Evolutionary conservation across 2,888 invertebrate species (phyloP).

Genomic region (Thymelicus acteon): DNA sequence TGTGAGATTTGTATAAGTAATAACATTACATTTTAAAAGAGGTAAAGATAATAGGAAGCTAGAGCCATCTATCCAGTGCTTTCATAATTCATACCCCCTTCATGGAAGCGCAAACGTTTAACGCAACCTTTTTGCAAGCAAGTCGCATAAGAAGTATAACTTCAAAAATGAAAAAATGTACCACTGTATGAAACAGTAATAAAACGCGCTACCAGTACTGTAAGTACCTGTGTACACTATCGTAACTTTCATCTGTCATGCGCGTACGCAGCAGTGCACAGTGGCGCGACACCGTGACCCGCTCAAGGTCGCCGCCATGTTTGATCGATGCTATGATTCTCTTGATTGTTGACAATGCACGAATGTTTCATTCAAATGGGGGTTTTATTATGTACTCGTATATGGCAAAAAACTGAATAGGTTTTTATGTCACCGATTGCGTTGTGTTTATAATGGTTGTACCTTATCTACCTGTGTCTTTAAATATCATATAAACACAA

Average conservation of each 20-base stretch:
- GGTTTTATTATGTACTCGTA: background rate
- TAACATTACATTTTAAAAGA: too few relatives aligned
- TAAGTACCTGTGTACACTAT: background rate
- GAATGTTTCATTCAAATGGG: conserved; percentile 23
- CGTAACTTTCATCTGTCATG: conserved; percentile 25
- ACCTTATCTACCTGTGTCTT: background rate
- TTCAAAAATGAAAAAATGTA: too few relatives aligned
- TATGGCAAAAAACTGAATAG: conserved; percentile 10
- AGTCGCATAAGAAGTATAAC: too few relatives aligned
- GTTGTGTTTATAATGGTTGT: background rate
- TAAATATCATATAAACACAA: too few relatives aligned
- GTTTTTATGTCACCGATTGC: conserved; percentile 1
- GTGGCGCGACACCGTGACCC: conserved; percentile 39
- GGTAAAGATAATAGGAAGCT: too few relatives aligned
- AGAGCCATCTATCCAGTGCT: too few relatives aligned
- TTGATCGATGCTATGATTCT: conserved; percentile 30
- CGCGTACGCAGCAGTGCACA: conserved; percentile 33
- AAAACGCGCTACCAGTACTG: too few relatives aligned
- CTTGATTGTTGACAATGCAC: conserved; percentile 28
- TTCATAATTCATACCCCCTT: too few relatives aligned
- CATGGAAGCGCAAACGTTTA: too few relatives aligned
- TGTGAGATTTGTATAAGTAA: too few relatives aligned
- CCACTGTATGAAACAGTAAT: too few relatives aligned
- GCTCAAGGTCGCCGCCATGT: conserved; percentile 39
- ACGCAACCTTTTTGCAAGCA: too few relatives aligned